Evolutionary conservation across 2,113 vertebrate species (phyloP).

Genomic region (Phainopepla nitens): DNA sequence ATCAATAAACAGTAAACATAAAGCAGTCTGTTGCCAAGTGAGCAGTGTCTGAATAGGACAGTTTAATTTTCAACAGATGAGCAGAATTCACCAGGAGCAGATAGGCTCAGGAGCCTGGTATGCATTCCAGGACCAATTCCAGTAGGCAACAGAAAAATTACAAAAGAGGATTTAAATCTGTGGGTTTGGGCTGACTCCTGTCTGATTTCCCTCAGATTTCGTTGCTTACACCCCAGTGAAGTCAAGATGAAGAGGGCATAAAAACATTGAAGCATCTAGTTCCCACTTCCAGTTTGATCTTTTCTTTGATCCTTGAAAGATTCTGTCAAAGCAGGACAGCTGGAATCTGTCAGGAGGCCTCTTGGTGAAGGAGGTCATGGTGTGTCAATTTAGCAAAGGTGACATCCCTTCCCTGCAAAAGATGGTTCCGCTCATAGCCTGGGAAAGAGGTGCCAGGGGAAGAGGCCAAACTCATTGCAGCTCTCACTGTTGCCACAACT

Average conservation of each 20-base stretch:
- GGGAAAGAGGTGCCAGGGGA: not conserved
- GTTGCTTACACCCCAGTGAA: not conserved
- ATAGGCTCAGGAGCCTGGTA: not conserved
- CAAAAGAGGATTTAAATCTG: not conserved
- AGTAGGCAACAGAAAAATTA: not conserved
- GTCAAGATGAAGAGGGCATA: not conserved
- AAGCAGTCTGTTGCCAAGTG: slow-evolving; percentile 49
- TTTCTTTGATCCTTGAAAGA: slow-evolving; percentile 12
- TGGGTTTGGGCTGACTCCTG: not conserved
- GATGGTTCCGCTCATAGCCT: not conserved
- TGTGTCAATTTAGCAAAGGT: not conserved
- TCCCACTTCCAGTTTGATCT: not conserved
- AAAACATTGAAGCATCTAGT: not conserved
- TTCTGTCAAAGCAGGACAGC: not conserved
- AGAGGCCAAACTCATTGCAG: not conserved
- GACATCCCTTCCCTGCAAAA: not conserved
- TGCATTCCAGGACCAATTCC: not conserved
- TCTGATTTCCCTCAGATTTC: not conserved
- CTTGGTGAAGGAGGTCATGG: not conserved
- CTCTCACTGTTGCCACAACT: not conserved
- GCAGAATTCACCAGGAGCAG: slow-evolving; percentile 6
- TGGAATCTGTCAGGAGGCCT: not conserved
- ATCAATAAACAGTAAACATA: slow-evolving; percentile 68
- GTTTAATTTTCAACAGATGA: slow-evolving; percentile 43
- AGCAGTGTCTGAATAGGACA: slow-evolving; percentile 29